A percentile compares a stretch with the other conserved stretches of the same genome.
Evolutionary conservation across 2,113 vertebrate genomes (phyloP).

Genomic region (Colaptes auratus): DNA sequence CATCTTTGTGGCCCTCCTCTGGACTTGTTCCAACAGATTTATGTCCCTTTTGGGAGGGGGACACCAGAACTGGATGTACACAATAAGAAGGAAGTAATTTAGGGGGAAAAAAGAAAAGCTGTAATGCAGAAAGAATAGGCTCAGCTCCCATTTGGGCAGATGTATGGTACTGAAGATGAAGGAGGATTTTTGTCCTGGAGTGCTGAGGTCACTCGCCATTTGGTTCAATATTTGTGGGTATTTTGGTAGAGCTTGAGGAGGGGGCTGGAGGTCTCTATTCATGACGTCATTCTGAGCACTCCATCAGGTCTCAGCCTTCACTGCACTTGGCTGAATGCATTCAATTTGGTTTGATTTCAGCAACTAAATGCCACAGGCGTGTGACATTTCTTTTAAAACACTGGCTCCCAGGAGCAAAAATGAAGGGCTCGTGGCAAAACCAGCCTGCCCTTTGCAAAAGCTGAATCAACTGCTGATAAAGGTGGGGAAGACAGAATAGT

Average conservation of each 20-base stretch:
- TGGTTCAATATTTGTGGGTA: background rate
- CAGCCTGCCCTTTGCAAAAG: background rate
- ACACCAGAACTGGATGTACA: too few species aligned
- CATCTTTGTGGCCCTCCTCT: too few species aligned
- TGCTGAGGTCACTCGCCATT: background rate
- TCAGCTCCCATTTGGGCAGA: background rate
- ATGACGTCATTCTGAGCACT: background rate
- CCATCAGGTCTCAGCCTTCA: background rate
- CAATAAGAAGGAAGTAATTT: background rate
- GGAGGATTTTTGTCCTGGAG: background rate
- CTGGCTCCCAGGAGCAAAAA: background rate
- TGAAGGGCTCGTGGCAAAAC: background rate
- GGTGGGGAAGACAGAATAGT: background rate
- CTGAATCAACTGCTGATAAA: background rate
- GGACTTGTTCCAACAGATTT: too few species aligned
- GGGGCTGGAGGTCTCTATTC: background rate
- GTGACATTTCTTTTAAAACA: background rate
- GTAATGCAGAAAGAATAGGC: background rate
- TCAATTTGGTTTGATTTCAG: background rate
- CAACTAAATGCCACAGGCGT: background rate
- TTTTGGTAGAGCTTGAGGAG: background rate
- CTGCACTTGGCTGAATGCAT: background rate
- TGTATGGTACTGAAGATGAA: background rate
- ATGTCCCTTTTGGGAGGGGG: too few species aligned
- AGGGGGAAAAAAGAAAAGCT: background rate